Evolutionary conservation across 2,113 vertebrate genomes (phyloP).

Genomic region (Entomyzon cyanotis): DNA sequence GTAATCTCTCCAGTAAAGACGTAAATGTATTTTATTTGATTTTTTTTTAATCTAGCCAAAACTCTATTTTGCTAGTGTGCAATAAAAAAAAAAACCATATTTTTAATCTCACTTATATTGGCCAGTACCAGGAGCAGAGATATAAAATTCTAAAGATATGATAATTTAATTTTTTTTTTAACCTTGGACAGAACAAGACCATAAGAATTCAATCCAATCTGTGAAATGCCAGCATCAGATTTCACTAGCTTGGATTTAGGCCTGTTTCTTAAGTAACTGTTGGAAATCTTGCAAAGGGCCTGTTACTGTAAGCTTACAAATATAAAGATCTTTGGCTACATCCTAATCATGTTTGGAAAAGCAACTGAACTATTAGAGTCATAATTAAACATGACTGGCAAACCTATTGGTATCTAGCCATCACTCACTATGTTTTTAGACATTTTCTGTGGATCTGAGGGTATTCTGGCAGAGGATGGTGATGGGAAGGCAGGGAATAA

Average conservation of each 20-base stretch:
- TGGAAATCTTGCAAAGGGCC: constrained; percentile 15
- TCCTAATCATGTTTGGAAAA: constrained; percentile 4
- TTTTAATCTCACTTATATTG: not conserved
- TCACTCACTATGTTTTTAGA: not conserved
- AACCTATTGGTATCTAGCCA: not conserved
- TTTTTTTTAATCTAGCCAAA: not conserved
- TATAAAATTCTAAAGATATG: not conserved
- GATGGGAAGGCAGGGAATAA: not conserved
- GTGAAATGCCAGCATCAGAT: not conserved
- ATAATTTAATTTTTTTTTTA: not conserved
- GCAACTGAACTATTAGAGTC: not conserved
- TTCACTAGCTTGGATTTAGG: not conserved
- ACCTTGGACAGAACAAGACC: not conserved
- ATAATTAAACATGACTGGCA: constrained; percentile 22
- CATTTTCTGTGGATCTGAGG: not conserved
- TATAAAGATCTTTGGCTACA: not conserved
- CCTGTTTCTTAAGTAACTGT: not conserved
- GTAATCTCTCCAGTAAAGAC: not conserved
- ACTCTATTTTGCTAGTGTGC: not conserved
- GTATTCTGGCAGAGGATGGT: not conserved
- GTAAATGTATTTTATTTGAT: not conserved
- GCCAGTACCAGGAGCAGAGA: not conserved
- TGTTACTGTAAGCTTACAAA: not conserved
- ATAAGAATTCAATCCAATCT: not conserved
- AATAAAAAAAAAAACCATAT: not conserved